Conservation (phyloP, 2,888 invertebrate genomes). For the Myathropa florea region DNA sequence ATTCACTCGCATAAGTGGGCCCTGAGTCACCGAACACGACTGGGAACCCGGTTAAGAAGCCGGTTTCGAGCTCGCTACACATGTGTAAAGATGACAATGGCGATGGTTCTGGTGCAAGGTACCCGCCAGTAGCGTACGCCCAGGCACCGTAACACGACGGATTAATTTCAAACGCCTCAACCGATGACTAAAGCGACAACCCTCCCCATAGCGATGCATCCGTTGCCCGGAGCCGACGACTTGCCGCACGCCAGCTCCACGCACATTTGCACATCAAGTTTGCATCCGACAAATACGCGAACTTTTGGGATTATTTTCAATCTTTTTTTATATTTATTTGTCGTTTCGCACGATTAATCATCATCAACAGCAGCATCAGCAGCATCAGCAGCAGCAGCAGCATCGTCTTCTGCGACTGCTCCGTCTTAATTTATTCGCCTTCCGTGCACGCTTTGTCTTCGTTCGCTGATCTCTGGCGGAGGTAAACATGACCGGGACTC, state of each 20-base stretch:
- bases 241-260: constrained; percentile 14
- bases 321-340: constrained; percentile 16
- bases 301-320: constrained; percentile 43
- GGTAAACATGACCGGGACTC: background rate
- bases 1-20: constrained; percentile 18
- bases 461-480: background rate
- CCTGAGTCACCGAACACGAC: constrained; percentile 34
- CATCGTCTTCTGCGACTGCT: background rate
- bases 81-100: constrained; percentile 7
- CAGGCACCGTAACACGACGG: background rate
- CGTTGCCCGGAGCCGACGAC: background rate
- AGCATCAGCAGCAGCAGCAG: background rate
- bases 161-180: constrained; percentile 35
- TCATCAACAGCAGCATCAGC: background rate
- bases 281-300: constrained; percentile 58
- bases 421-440: background rate
- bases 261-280: constrained; percentile 39
- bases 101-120: constrained; percentile 1
- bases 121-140: constrained; percentile 9
- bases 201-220: background rate
- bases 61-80: constrained; percentile 17
- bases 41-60: constrained; percentile 26
- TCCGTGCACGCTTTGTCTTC: background rate
- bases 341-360: constrained; percentile 49
- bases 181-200: constrained; percentile 45